These are phyloP conservation scores for Heterochromis multidens DNA, from an alignment of 2,113 vertebrate genomes.

Conservation along the genomic window DNA sequence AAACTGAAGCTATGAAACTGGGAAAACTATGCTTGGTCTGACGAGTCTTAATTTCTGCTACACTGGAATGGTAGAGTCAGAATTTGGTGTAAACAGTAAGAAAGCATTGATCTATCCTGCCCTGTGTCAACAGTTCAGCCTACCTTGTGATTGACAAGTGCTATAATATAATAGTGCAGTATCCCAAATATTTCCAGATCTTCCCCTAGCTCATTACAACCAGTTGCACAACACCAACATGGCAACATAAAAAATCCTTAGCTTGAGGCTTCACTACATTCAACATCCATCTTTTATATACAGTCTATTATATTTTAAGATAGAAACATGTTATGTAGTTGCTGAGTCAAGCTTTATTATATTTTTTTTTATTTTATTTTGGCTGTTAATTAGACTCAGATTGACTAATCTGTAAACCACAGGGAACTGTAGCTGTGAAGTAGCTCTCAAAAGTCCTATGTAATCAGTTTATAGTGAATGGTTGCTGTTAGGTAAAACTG, in stretches of 20 bases:
- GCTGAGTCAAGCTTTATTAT: not conserved
- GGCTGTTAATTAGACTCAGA: not conserved
- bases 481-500: not conserved
- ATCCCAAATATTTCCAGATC: no score
- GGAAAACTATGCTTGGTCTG: not conserved
- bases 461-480: not conserved
- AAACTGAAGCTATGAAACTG: not conserved
- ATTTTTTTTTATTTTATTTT: not conserved
- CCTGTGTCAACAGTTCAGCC: not conserved
- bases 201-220: not conserved
- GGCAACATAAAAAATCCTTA: no score
- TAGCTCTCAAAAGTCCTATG: no score
- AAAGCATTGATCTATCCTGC: not conserved
- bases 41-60: not conserved
- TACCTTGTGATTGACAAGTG: not conserved
- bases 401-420: no score
- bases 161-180: no score
- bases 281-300: not conserved
- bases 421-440: no score
- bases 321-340: no score
- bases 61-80: not conserved
- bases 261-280: not conserved
- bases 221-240: not conserved
- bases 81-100: not conserved
- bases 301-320: not conserved